Evolutionary conservation across 2,888 invertebrate species (phyloP).

Genomic region (Brenthis daphne): DNA sequence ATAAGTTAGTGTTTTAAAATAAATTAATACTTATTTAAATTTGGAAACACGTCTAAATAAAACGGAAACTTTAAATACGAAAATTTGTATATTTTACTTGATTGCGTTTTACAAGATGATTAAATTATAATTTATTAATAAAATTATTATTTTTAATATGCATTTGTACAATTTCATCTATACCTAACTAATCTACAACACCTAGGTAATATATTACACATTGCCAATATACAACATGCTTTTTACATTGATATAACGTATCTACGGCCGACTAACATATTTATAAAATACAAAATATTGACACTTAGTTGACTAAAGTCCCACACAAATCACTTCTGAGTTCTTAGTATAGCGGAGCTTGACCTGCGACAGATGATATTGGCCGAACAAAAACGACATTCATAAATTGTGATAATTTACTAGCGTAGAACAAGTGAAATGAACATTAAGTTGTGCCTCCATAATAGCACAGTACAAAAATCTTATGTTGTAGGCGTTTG

Average conservation of each 20-base stretch:
- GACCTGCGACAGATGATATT: conserved; percentile 5
- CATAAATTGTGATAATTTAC: conserved; percentile 4
- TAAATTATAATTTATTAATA: conserved; percentile 74
- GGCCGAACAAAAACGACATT: not conserved
- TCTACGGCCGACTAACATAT: conserved; percentile 58
- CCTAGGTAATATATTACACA: conserved; percentile 77
- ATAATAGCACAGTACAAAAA: not conserved
- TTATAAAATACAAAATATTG: conserved; percentile 63
- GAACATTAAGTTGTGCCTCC: not conserved
- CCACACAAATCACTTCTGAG: conserved; percentile 10
- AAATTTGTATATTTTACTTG: conserved; percentile 81
- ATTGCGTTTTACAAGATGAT: conserved; percentile 81
- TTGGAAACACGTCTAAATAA: conserved; percentile 35
- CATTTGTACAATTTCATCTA: conserved; percentile 81
- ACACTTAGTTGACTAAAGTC: conserved; percentile 39
- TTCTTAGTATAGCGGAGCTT: conserved; percentile 1
- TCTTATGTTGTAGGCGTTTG: too few relatives aligned
- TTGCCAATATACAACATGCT: conserved; percentile 77
- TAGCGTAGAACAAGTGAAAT: conserved; percentile 1
- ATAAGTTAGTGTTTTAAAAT: too few relatives aligned
- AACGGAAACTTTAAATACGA: conserved; percentile 53
- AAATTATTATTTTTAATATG: conserved; percentile 76
- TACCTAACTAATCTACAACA: conserved; percentile 76
- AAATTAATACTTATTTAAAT: not conserved
- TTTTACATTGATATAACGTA: conserved; percentile 71